Evolutionary conservation across 1,140 invertebrate species (phyloP).

Genomic region (Bombus soroeensis): DNA sequence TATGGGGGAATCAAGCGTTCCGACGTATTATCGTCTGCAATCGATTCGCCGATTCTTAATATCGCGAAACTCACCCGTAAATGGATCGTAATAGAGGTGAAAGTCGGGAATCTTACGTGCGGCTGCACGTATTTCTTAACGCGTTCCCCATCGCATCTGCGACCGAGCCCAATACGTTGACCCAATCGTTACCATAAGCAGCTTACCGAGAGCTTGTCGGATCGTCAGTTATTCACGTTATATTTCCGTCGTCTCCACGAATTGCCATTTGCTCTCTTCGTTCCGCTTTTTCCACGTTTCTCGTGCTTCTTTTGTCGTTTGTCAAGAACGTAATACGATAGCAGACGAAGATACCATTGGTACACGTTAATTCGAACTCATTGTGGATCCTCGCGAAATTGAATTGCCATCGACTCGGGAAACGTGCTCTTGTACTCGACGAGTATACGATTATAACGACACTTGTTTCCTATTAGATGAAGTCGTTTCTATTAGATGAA

Average conservation of each 20-base stretch:
- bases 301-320: background rate
- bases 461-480: background rate
- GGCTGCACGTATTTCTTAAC: conserved; percentile 48
- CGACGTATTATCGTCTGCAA: conserved; percentile 72
- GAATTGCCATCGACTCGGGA: background rate
- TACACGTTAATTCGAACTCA: background rate
- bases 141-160: conserved; percentile 20
- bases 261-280: background rate
- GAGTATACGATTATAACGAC: background rate
- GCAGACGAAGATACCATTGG: background rate
- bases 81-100: conserved; percentile 74
- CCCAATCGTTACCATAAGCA: conserved; percentile 41
- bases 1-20: background rate
- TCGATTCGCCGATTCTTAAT: conserved; percentile 77
- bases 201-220: conserved; percentile 4
- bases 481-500: background rate
- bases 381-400: background rate
- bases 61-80: conserved; percentile 72
- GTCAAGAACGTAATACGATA: background rate
- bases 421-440: background rate
- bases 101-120: conserved; percentile 42
- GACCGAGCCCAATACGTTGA: background rate
- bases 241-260: background rate
- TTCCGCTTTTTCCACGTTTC: background rate
- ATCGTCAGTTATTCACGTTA: conserved; percentile 36